These are phyloP conservation scores for Zapornia atra DNA, from an alignment of 2,113 vertebrate species.

Conservation along the genomic window DNA sequence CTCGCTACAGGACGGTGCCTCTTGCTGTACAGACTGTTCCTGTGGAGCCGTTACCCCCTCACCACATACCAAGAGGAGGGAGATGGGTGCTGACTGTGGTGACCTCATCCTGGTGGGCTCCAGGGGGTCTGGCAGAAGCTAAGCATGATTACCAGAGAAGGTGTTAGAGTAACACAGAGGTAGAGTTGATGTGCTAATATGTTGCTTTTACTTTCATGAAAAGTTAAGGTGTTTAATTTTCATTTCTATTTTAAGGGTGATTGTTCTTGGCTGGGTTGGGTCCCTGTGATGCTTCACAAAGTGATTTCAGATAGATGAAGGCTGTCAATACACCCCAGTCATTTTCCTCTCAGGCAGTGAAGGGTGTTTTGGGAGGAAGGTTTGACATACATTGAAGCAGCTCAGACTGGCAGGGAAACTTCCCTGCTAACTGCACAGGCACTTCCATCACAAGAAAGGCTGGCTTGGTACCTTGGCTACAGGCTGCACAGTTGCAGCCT, in stretches of 20 bases:
- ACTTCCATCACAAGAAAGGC: neutral
- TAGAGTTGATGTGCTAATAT: neutral
- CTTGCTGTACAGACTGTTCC: neutral
- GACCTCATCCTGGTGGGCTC: neutral
- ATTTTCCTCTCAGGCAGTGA: neutral
- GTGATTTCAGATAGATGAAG: conserved; percentile 1
- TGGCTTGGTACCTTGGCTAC: neutral
- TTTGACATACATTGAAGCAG: neutral
- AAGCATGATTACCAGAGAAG: neutral
- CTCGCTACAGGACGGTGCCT: neutral
- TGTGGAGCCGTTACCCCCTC: neutral
- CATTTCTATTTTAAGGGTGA: conserved; percentile 31
- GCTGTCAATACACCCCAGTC: neutral
- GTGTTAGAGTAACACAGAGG: neutral
- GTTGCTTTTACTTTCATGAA: neutral
- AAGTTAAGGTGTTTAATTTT: neutral
- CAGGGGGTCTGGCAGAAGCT: neutral
- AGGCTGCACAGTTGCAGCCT: neutral
- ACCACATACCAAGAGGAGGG: neutral
- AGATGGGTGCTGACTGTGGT: neutral
- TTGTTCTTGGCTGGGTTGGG: conserved; percentile 2
- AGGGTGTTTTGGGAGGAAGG: neutral
- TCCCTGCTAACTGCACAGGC: neutral
- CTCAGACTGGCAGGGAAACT: neutral
- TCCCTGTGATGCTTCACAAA: neutral